A percentile compares a stretch with the other conserved stretches of the same genome.
These are phyloP conservation scores for Campopleginae sp. DNA, from an alignment of 2,888 invertebrate genomes.

Conservation along the genomic window DNA sequence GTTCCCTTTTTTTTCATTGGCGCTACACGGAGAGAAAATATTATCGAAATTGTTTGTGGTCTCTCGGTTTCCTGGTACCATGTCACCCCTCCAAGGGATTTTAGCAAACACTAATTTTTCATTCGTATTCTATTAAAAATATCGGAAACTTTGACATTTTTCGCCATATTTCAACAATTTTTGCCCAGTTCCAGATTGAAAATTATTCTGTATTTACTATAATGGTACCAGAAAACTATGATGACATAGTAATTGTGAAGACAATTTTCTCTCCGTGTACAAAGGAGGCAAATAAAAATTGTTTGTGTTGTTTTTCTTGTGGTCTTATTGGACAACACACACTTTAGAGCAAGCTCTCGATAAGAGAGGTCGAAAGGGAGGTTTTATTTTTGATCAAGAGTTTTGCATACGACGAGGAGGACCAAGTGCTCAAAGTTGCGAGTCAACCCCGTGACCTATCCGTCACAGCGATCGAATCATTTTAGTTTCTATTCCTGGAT, in stretches of 20 bases:
- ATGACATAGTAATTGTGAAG: no score
- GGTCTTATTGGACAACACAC: neutral
- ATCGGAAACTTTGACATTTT: no score
- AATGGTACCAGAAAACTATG: no score
- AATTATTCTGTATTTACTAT: no score
- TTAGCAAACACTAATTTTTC: no score
- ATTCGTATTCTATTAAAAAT: no score
- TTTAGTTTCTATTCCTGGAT: slow-evolving; percentile 75
- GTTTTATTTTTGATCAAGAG: neutral
- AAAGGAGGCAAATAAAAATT: neutral
- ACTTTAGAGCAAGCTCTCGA: neutral
- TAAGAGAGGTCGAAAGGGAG: neutral
- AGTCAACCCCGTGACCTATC: slow-evolving; percentile 77
- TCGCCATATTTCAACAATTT: no score
- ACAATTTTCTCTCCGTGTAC: no score
- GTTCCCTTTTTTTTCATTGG: neutral
- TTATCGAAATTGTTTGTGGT: no score
- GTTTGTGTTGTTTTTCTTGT: neutral
- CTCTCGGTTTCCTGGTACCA: no score
- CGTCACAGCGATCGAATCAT: slow-evolving; percentile 75
- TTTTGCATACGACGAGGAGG: neutral
- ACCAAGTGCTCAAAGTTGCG: neutral
- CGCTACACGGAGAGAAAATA: neutral
- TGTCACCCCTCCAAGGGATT: no score
- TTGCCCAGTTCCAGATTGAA: no score